phyloP scores from a whole-genome alignment of 1,140 invertebrate genomes.

The Solenopsis invicta region DNA sequence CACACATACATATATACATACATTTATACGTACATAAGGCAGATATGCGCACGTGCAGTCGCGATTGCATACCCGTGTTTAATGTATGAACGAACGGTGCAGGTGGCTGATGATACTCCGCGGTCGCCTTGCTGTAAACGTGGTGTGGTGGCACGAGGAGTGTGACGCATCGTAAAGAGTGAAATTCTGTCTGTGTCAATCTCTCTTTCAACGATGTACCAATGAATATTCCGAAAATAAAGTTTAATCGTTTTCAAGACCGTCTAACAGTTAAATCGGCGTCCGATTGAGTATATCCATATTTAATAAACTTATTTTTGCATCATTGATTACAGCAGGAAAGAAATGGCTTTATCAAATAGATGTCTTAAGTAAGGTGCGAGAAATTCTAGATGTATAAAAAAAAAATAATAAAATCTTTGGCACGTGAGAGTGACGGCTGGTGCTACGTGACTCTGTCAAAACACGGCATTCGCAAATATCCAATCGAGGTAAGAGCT shows the following conservation, averaged over 20 bases:
- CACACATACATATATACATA: conserved; percentile 9
- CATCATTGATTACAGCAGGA: background rate
- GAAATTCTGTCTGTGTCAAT: conserved; percentile 80
- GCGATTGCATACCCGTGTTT: conserved; percentile 36
- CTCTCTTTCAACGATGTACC: conserved; percentile 78
- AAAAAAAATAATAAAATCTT: conserved; percentile 61
- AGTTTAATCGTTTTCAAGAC: conserved; percentile 81
- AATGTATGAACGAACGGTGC: conserved; percentile 20
- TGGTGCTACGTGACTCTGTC: conserved; percentile 47
- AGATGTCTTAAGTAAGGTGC: background rate
- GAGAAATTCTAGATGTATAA: background rate
- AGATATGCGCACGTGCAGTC: conserved; percentile 32
- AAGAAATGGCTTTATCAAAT: conserved; percentile 1
- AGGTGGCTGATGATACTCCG: conserved; percentile 21
- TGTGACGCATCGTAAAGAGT: conserved; percentile 55
- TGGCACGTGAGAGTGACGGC: conserved; percentile 23
- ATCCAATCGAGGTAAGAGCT: conserved; percentile 92
- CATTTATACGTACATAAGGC: conserved; percentile 6
- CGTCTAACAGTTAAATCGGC: background rate
- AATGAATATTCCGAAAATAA: conserved; percentile 81
- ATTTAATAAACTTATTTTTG: background rate
- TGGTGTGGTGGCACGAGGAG: background rate
- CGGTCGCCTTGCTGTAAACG: conserved; percentile 1
- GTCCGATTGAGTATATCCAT: background rate
- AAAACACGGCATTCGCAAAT: conserved; percentile 89